Evolutionary conservation across 2,113 vertebrate genomes (phyloP).

Genomic region (Dipodomys stephensi): DNA sequence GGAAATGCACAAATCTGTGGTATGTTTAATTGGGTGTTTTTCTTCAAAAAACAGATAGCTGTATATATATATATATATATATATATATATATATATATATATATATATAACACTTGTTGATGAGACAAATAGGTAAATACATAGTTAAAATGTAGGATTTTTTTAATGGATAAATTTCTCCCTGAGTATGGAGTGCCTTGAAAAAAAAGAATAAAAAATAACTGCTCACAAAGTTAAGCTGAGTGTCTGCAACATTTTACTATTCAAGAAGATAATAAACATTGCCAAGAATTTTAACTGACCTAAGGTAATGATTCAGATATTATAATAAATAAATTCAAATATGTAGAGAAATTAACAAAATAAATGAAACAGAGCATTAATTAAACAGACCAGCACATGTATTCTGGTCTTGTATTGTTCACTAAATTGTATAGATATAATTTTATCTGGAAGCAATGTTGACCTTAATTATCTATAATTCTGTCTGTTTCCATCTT

Average conservation of each 20-base stretch:
- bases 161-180: neutral
- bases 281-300: neutral
- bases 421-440: neutral
- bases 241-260: neutral
- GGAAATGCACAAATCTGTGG: neutral
- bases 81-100: too few species aligned
- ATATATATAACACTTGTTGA: neutral
- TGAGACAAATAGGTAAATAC: neutral
- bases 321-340: neutral
- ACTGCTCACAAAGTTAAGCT: neutral
- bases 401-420: too few species aligned
- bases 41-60: neutral
- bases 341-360: neutral
- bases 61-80: too few species aligned
- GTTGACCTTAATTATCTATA: too few species aligned
- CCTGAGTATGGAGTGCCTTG: neutral
- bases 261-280: neutral
- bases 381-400: too few species aligned
- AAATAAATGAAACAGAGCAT: neutral
- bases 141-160: neutral
- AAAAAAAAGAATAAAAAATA: neutral
- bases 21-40: neutral
- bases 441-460: neutral
- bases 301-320: neutral
- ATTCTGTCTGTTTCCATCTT: too few species aligned